Conservation (phyloP, 2,797 vertebrate species). For the Enteromius mattozi region DNA sequence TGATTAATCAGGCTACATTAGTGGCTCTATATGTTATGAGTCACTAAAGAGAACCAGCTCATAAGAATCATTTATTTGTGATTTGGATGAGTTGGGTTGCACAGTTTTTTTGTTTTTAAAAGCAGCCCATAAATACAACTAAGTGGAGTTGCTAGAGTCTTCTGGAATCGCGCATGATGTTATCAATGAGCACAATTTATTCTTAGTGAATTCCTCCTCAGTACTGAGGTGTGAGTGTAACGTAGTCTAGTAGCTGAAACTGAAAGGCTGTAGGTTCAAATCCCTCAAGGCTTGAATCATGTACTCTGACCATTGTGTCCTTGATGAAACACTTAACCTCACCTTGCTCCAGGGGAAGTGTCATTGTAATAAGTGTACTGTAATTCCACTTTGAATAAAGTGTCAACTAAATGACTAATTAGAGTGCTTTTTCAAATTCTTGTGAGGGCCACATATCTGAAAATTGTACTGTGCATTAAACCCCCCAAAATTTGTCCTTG, state of each 20-base stretch:
- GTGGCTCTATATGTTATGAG: not conserved
- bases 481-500: not conserved
- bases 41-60: not conserved
- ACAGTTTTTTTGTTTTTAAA: not conserved
- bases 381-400: constrained; percentile 33
- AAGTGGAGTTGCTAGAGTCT: not conserved
- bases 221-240: not conserved
- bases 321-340: constrained; percentile 31
- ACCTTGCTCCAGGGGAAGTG: constrained; percentile 37
- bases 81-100: not conserved
- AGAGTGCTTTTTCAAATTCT: constrained; percentile 7
- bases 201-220: not conserved
- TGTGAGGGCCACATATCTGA: not conserved
- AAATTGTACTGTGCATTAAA: not conserved
- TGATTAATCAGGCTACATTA: not conserved
- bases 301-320: constrained; percentile 36
- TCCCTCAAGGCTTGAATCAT: constrained; percentile 1
- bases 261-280: constrained; percentile 16
- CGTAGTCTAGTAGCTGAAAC: not conserved
- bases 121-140: not conserved
- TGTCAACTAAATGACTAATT: constrained; percentile 44
- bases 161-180: not conserved
- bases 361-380: constrained; percentile 30
- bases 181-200: not conserved
- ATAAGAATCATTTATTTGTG: not conserved